Percentiles rank a stretch among this genome's conserved stretches.
phyloP scores from a whole-genome alignment of 1,140 invertebrate genomes.

The Euschistus heros region DNA sequence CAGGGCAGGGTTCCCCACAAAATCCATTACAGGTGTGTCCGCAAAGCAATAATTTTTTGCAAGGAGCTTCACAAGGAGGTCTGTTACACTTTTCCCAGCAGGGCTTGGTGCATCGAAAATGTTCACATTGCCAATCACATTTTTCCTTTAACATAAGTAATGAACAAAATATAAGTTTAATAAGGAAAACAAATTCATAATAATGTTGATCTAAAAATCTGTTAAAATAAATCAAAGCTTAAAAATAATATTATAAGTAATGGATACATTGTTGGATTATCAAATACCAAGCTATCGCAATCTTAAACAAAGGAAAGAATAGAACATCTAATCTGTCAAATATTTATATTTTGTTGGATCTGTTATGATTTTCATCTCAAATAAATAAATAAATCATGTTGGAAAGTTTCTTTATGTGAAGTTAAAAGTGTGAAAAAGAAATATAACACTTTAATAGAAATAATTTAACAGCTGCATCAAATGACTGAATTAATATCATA shows the following conservation, averaged over 20 bases:
- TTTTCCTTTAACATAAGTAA: background rate
- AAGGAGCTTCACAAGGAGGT: background rate
- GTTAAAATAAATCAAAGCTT: background rate
- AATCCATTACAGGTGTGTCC: background rate
- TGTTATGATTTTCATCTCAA: too few relatives aligned
- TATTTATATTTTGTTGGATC: background rate
- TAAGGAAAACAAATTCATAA: too few relatives aligned
- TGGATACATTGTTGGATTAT: background rate
- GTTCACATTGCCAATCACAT: constrained; percentile 4
- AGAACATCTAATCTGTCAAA: background rate
- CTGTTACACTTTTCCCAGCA: constrained; percentile 9
- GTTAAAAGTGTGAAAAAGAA: too few relatives aligned
- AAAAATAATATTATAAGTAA: background rate
- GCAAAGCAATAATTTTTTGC: background rate
- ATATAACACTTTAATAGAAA: too few relatives aligned
- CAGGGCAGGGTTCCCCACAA: constrained; percentile 16
- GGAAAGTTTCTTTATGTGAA: too few relatives aligned
- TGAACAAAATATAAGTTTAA: background rate
- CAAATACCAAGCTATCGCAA: background rate
- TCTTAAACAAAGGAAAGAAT: background rate
- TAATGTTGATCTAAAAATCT: background rate
- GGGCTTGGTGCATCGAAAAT: background rate
- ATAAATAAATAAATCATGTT: too few relatives aligned
- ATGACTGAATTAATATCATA: too few relatives aligned
- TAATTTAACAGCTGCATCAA: too few relatives aligned